phyloP scores from a whole-genome alignment of 2,113 vertebrate species.

The Pavo muticus region DNA sequence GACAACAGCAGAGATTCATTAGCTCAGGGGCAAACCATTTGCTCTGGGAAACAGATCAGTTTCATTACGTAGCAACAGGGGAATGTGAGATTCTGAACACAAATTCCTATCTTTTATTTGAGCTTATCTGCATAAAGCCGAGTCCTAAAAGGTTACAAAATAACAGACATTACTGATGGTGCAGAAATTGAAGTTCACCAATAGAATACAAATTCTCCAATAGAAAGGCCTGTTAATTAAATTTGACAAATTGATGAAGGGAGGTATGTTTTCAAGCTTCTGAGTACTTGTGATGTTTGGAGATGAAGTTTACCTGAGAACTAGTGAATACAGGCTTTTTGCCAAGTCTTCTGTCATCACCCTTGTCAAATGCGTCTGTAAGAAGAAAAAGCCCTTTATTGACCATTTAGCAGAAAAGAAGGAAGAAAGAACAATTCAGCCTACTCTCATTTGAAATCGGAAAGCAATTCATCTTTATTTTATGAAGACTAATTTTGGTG shows the following conservation, averaged over 20 bases:
- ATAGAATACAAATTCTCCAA: neutral
- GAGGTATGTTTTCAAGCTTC: neutral
- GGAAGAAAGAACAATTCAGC: neutral
- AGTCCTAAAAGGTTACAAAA: neutral
- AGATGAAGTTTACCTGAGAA: constrained; percentile 87
- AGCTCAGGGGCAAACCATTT: constrained; percentile 39
- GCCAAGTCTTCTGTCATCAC: constrained; percentile 89
- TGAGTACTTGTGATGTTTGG: neutral
- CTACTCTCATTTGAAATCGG: constrained; percentile 18
- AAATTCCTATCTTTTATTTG: constrained; percentile 60
- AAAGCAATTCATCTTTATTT: neutral
- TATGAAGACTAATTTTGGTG: neutral
- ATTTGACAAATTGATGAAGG: neutral
- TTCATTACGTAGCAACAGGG: constrained; percentile 33
- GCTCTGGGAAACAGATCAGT: constrained; percentile 32
- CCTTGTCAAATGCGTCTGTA: constrained; percentile 93
- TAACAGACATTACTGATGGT: neutral
- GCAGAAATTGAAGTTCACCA: neutral
- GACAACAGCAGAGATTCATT: constrained; percentile 17
- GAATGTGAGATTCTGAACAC: constrained; percentile 31
- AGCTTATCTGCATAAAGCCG: neutral
- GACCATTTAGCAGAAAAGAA: constrained; percentile 5
- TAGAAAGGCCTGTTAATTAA: neutral
- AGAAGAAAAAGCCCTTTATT: constrained; percentile 60
- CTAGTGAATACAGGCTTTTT: constrained; percentile 93